Evolutionary conservation across 2,888 invertebrate species (phyloP), one percentile per base, ranked within the genome.

Genomic region (Odontothrips loti): DNA sequence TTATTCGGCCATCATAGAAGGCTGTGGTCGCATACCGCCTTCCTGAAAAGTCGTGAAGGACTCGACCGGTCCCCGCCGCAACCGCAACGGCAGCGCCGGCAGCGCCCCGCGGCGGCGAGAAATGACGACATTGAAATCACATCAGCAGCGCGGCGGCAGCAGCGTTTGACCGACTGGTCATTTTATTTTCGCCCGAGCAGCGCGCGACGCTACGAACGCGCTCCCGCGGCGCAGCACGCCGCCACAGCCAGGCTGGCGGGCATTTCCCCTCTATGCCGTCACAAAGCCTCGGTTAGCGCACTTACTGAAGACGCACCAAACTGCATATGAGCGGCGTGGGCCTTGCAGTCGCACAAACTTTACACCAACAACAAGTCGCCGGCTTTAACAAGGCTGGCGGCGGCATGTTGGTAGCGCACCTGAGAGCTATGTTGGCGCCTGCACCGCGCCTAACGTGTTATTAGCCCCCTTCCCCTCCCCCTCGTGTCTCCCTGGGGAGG

Each of bases 41-140:
- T 23, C 68, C 68, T 27, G 68, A 75, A 75, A 75, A 58, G 58
- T 58, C 58, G 58, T 58, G 58, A 75, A 75, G 68, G 68, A 75
- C 68, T 27, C 68, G 68, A 27, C 68, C 68, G 68, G 68, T 75
- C 68, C 23, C 68, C 23, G 23, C 51, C 58, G 58, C 58, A 17
- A 11, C 68, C 68, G 68, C 68, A 43, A 15, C 17, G 17, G 17
- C 58, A 17, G 51, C 48, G 51, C 1, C 51, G 51, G 51, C 17
- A n/a, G 58, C 58, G 58, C 58, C 58, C 20, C n/a, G 58, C 34
- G 58, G 58, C 58, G n/a, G 58, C 58, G 58, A 17, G n/a, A 58
- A 58, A 58, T 75, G 68, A 75, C 23, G 68, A 75, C 23, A 75
- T 75, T 75, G 68, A 75, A 75, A 75, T 23, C 27, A 75, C 68